Evolutionary conservation across 2,113 vertebrate genomes (phyloP).

Genomic region (Benthochromis sp.): DNA sequence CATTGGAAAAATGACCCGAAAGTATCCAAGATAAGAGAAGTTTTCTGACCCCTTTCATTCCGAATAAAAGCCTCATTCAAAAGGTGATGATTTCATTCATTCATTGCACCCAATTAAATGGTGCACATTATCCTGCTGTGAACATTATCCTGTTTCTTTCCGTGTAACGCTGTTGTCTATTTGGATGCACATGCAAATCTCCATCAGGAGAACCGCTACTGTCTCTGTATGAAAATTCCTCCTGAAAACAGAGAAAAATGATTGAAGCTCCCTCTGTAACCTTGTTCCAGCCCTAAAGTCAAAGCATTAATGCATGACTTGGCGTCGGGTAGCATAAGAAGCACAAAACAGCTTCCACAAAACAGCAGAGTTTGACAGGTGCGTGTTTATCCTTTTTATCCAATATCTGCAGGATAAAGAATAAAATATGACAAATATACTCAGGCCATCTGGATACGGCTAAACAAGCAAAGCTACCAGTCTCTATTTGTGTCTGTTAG

Average conservation of each 20-base stretch:
- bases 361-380: conserved; percentile 27
- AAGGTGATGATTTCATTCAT: neutral
- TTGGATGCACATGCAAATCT: neutral
- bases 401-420: conserved; percentile 6
- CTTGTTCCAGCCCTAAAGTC: conserved; percentile 17
- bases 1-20: neutral
- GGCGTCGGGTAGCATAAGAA: neutral
- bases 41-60: neutral
- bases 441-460: neutral
- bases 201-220: neutral
- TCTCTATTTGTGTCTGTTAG: conserved; percentile 19
- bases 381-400: conserved; percentile 17
- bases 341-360: conserved; percentile 10
- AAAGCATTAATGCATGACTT: neutral
- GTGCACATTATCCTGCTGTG: neutral
- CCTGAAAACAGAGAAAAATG: neutral
- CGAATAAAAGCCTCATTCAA: neutral
- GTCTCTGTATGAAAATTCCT: neutral
- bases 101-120: neutral
- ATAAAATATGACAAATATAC: conserved; percentile 20
- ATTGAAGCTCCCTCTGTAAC: neutral
- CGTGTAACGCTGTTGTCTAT: fast-evolving
- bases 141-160: neutral
- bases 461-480: neutral
- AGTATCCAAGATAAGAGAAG: neutral